Percentiles rank a stretch among this genome's conserved stretches.
Conservation (phyloP, 1,140 invertebrate species). For the Heliconius hewitsoni region DNA sequence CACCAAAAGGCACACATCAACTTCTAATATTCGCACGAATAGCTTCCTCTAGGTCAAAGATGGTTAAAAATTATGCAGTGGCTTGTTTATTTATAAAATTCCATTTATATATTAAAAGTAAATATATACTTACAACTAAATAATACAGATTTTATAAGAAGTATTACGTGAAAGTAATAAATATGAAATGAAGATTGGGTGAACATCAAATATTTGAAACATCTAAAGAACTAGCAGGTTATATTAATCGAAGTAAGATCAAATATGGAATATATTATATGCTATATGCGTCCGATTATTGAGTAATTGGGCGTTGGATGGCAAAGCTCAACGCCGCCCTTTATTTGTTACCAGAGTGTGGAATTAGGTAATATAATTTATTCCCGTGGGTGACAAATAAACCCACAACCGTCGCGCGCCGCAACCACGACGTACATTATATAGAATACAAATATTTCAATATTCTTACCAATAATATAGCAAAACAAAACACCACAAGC, state of each 20-base stretch:
- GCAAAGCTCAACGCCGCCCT: too few species aligned
- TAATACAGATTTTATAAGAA: background rate
- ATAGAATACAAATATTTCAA: too few species aligned
- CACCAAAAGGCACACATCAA: constrained; percentile 27
- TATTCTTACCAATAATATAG: constrained; percentile 82
- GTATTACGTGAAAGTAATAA: background rate
- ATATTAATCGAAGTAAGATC: background rate
- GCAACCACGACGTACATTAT: too few species aligned
- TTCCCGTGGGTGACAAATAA: too few species aligned
- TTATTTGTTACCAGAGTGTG: too few species aligned
- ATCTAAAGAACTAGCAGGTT: background rate
- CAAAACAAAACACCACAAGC: constrained; percentile 84
- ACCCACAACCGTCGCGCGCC: too few species aligned
- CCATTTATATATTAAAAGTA: background rate
- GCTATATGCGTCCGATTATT: too few species aligned
- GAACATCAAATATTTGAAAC: background rate
- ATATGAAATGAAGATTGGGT: background rate
- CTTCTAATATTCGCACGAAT: constrained; percentile 20
- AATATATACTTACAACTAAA: background rate
- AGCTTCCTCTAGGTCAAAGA: background rate
- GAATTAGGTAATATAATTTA: too few species aligned
- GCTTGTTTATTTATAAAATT: background rate
- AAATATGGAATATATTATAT: background rate
- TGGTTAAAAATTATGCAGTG: background rate
- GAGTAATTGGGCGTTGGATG: too few species aligned